Conservation (phyloP, 2,113 vertebrate species). For the Macaca nemestrina region DNA sequence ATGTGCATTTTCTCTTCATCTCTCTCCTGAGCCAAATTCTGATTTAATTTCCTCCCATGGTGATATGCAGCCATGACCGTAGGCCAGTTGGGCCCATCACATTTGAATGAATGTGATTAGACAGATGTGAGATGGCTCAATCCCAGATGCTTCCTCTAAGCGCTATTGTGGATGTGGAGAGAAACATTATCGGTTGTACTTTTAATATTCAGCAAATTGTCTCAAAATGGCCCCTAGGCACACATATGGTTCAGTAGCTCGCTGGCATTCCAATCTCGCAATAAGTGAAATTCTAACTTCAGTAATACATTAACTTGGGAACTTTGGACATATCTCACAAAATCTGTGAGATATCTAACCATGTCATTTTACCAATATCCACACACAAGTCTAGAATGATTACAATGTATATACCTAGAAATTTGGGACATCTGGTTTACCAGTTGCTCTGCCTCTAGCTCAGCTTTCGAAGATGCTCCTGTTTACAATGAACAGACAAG, state of each 20-base stretch:
- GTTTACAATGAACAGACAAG: background rate
- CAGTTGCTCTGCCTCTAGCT: background rate
- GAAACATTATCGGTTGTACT: background rate
- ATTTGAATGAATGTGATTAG: background rate
- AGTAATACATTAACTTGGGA: background rate
- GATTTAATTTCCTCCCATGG: background rate
- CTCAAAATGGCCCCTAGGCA: background rate
- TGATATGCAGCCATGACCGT: background rate
- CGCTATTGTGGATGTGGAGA: background rate
- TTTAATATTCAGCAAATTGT: background rate
- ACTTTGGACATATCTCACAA: background rate
- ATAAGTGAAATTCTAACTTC: background rate
- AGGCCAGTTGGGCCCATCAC: background rate
- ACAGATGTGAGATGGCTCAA: background rate
- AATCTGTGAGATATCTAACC: background rate
- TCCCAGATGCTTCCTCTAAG: background rate
- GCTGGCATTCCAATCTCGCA: background rate
- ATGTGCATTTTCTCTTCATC: background rate
- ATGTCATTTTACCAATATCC: accelerated
- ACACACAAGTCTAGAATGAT: background rate
- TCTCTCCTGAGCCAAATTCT: background rate
- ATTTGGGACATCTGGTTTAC: constrained; percentile 29
- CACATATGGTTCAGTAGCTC: background rate
- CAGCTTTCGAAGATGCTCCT: background rate
- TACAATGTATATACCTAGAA: accelerated